phyloP scores from a whole-genome alignment of 2,113 vertebrate species.

The Rhagologus leucostigma region DNA sequence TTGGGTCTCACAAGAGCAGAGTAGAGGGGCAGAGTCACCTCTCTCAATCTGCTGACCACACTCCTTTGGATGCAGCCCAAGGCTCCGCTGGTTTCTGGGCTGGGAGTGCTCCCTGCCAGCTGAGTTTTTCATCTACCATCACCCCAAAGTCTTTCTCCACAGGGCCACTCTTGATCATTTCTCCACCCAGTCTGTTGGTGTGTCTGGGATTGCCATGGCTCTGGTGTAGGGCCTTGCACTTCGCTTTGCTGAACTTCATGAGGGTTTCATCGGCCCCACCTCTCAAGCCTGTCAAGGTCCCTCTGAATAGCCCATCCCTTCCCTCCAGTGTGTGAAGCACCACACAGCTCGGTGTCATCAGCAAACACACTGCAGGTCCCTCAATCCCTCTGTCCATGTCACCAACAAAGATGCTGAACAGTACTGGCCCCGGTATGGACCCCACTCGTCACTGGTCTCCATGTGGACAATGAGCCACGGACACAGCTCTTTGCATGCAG shows the following conservation, averaged over 20 bases:
- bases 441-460: not conserved
- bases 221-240: not conserved
- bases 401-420: not conserved
- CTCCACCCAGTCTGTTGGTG: not conserved
- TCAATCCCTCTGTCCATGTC: not conserved
- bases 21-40: not conserved
- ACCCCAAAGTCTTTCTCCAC: not conserved
- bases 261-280: not conserved
- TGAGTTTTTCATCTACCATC: not conserved
- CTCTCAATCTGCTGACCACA: not conserved
- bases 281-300: not conserved
- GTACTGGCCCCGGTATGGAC: not conserved
- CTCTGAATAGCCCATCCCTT: not conserved
- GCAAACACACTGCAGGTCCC: not conserved
- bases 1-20: not conserved
- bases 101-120: not conserved
- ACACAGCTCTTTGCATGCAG: not conserved
- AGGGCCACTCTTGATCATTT: not conserved
- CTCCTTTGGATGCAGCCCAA: not conserved
- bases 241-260: not conserved
- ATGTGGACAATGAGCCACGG: not conserved
- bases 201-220: not conserved
- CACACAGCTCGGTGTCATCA: not conserved
- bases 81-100: not conserved
- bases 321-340: not conserved